Evolutionary conservation across 35 echinoderm and acorn worm genomes (phyloP), one percentile per base, ranked within the genome.

Genomic region (Eucidaris tribuloides): DNA sequence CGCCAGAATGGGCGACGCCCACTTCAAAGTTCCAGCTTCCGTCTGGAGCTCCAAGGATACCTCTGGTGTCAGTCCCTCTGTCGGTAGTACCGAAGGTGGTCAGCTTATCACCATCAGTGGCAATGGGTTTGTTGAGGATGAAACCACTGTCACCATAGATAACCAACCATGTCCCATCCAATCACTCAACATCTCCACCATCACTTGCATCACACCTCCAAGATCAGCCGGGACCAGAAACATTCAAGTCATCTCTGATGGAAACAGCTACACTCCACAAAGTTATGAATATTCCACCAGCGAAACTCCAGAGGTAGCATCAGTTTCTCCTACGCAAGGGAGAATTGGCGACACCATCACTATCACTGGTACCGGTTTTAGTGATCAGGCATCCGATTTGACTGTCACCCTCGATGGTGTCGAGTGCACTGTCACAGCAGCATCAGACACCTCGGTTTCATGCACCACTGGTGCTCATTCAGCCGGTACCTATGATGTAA

Each of bases 81-180:
- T 30, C 0, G 95, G 95, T 17, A 93, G 95, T 56, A 90, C 30
- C 25, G 60, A 79, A 45, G 95, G 95, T 29, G 95, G 95, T 23
- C 91, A 92, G 65, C 24, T 78, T 7, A 72, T 98, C 22, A 98
- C 90, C 2, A 87, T 98, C 58, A 25, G 17, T 28, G 95, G 95
- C 36, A 98, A 82, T 41, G 95, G 95, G 42, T 98, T 98, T 61
- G 30, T 83, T 57, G 74, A 42, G 0, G 86, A 72, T 7, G 68
- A 89, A 41, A 93, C 87, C 1, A 13, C n/a, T 0, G 87, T 98
- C 11, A 45, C 56, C 1, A 86, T 98, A 7, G 83, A 43, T 42
- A 72, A 46, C 20, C 52, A 45, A 34, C 78, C 82, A 4, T 98
- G 95, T 46, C 42, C 24, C 28, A 86, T 98, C 46, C 39, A 81